Evolutionary conservation across 2,888 invertebrate species (phyloP), one percentile per base, ranked within the genome.

Genomic region (Cenopis cana): DNA sequence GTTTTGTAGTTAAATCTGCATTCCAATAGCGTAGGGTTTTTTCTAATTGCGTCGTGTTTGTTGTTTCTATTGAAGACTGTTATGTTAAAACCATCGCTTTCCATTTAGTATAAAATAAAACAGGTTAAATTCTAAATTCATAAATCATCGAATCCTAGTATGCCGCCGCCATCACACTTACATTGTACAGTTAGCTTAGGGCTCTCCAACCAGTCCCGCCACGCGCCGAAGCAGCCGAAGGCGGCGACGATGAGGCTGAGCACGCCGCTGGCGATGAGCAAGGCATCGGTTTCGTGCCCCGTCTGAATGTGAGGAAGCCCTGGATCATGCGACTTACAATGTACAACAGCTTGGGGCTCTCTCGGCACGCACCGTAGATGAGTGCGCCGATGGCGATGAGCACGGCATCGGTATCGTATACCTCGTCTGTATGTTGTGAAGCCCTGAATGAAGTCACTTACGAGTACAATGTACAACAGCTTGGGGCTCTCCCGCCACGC

Each of bases 181-280:
- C 97, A 78, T 97, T 95, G 85, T 98, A 96, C 20, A 98, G 94
- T 82, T n/a, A 98, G 94, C 84, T 96, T 96, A 75, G 97, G 96
- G 83, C 97, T 97, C 88, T 98, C 98, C n/a, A n/a, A n/a, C n/a
- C n/a, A n/a, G n/a, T n/a, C n/a, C 82, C 95, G 95, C 86, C 98
- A 95, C 8, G 98, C 98, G 9, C 98, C 98, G 83, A 97, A 98
- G 90, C 98, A 98, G 54, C 98, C 98, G 78, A 98, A 95, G 73
- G 97, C 97, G 0, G 98, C 98, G n/a, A 98, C 96, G 59, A 97
- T 85, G 78, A 98, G 96, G 79, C 98, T 96, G 62, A 98, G 94
- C 5, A 96, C 95, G 1, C 98, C 98, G 3, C 97, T 95, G 8
- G 97, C 95, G 57, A 99, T 97, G 10, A 99, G 94, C 1, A 98